Conservation (phyloP, 2,797 vertebrate species). For the Hyperoplus immaculatus region DNA sequence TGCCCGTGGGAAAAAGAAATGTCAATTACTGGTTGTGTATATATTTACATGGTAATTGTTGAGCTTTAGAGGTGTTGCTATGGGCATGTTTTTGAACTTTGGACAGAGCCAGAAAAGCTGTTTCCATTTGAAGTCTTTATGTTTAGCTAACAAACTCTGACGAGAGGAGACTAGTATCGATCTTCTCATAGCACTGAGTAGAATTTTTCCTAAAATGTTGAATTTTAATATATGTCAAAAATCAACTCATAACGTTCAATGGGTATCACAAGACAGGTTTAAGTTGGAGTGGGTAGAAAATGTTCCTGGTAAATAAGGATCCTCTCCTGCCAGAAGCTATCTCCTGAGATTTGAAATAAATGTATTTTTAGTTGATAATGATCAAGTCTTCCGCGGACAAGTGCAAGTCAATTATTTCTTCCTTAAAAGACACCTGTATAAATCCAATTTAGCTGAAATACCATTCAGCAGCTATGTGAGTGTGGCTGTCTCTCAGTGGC, state of each 20-base stretch:
- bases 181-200: not conserved
- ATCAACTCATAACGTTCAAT: not conserved
- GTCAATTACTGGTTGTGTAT: not conserved
- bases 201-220: not conserved
- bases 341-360: not conserved
- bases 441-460: not conserved
- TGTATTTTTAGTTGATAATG: not conserved
- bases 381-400: too few relatives aligned
- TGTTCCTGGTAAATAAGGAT: not conserved
- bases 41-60: not conserved
- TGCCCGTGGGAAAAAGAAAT: not conserved
- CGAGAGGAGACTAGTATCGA: not conserved
- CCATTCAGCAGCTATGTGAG: conserved; percentile 24
- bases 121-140: not conserved
- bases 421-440: not conserved
- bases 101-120: not conserved
- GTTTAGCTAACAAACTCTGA: not conserved
- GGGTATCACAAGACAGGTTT: not conserved
- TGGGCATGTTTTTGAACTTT: not conserved
- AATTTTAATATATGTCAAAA: not conserved
- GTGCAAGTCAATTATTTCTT: not conserved
- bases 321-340: not conserved
- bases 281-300: not conserved
- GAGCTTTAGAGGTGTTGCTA: not conserved
- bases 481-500: conserved; percentile 18